phyloP scores from a whole-genome alignment of 2,888 invertebrate species.

The Heliothis peltigera region DNA sequence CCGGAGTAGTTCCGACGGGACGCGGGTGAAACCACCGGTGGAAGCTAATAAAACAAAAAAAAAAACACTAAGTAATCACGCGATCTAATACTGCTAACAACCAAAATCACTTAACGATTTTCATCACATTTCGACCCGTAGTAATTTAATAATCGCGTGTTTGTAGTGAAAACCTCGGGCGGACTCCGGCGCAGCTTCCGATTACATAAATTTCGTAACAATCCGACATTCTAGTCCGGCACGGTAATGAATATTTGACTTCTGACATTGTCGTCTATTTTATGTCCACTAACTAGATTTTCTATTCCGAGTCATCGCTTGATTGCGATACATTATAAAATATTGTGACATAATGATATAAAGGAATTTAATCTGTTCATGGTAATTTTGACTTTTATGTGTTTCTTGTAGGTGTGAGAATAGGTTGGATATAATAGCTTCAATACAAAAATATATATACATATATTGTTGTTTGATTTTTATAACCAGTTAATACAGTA shows the following conservation, averaged over 20 bases:
- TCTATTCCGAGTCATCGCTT: slow-evolving; percentile 72
- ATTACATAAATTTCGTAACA: slow-evolving; percentile 67
- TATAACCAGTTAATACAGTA: no score
- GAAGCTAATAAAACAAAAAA: no score
- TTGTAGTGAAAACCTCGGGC: slow-evolving; percentile 56
- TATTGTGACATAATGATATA: slow-evolving; percentile 28
- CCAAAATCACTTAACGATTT: slow-evolving; percentile 38
- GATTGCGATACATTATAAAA: slow-evolving; percentile 53
- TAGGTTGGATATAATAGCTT: slow-evolving; percentile 5
- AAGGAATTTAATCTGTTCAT: slow-evolving; percentile 11
- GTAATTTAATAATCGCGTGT: slow-evolving; percentile 56
- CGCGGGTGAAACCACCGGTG: no score
- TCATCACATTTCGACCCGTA: slow-evolving; percentile 36
- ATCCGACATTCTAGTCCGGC: slow-evolving; percentile 64
- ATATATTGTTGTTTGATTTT: no score
- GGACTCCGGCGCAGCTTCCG: slow-evolving; percentile 57
- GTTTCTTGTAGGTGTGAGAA: slow-evolving; percentile 15
- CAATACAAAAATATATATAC: no score
- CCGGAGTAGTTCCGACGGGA: no score
- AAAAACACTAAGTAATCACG: neutral
- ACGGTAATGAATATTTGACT: slow-evolving; percentile 80
- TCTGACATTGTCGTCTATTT: slow-evolving; percentile 82
- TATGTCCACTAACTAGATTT: slow-evolving; percentile 66
- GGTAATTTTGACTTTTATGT: slow-evolving; percentile 35
- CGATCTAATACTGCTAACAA: neutral